Base-by-base conservation (phyloP, 2,888 invertebrate genomes). In the Caenorhabditis sp. region DNA sequence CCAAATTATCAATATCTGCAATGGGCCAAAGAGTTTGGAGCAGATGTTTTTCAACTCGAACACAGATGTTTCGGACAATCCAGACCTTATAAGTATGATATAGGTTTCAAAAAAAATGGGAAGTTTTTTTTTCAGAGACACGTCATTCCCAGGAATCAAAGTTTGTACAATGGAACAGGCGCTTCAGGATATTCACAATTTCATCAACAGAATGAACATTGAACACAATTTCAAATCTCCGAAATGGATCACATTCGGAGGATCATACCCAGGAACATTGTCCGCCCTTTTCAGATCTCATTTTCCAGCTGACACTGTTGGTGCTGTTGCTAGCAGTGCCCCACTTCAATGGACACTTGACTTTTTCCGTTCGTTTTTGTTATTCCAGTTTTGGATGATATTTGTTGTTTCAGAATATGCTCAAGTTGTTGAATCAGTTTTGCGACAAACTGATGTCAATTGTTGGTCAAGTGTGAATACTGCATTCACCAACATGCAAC, bases 241-340 rank as follows among this genome's bases (percentile, higher is more conserved):
- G 0, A 94, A 93, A 88, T 95, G 95, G 94, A 92, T 97, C 74
- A 93, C 92, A 0, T 96, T 97, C 88, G 97, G 97, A n/a, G 97
- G 97, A 1, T 95, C 95, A 0, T 97, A 97, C 88, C 93, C 96
- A 1, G 96, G 83, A 37, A 68, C 83, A 5, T 61, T 83, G n/a
- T 77, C 78, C 0, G 82, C 82, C 19, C 62, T 79, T 50, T 81
- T 83, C 79, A 76, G 83, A 21, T 68, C 76, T 27, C 62, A 76
- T 43, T 82, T 79, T 54, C 83, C 83, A 4, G 43, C 74, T 14
- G 61, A 77, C 26, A 79, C 79, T 1, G 80, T 80, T 19, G 83
- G 81, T 36, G 83, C 81, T 10, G 74, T 83, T 21, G 79, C 78
- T 31, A 76, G 75, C 49, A 79, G 79, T 57, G 83, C 83, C 49